Base-by-base conservation (phyloP, 2,113 vertebrate species). In the Pteronura brasiliensis region DNA sequence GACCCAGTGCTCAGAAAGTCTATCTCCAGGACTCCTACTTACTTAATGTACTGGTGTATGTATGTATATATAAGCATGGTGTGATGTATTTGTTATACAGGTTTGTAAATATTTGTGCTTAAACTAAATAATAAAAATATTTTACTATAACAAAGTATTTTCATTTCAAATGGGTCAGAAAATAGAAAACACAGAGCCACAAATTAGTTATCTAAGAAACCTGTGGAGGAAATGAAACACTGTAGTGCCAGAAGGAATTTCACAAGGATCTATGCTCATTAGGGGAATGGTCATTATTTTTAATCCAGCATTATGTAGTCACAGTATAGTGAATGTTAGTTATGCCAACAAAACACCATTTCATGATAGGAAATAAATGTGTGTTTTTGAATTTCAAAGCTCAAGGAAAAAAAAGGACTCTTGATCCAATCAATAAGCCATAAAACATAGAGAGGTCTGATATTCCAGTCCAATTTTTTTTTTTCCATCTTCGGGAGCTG, bases 291-390 rank as follows among this genome's bases (percentile, higher is more conserved):
- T 49, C 29, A 52, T 95, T 95, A 95, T 31, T 97, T 96, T n/a
- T 90, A 97, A 55, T 18, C 0, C 82, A 36, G 44, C 6, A 88
- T 96, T 49, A 7, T 14, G 29, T 21, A 83, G 4, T 86, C 84
- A 77, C 23, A 89, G 39, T 81, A 86, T 29, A 95, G 29, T 90
- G 76, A 95, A 39, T 1, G 2, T 80, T 97, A 72, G 90, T 89
- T 65, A 95, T 86, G 72, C 83, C 97, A 98, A 96, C 91, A 88
- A 96, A 76, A 36, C 15, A 92, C 2, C 29, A 71, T 72, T 69
- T 86, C 85, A 69, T 71, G 36, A 86, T 10, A 25, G 59, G 10
- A 94, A 88, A 79, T 7, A 87, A 96, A 96, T 96, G 11, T 39
- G 1, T 67, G 36, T 47, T 80, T 97, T 29, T 90, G 49, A 93